Conservation (phyloP, 2,888 invertebrate genomes). For the Gryllus longicercus region DNA sequence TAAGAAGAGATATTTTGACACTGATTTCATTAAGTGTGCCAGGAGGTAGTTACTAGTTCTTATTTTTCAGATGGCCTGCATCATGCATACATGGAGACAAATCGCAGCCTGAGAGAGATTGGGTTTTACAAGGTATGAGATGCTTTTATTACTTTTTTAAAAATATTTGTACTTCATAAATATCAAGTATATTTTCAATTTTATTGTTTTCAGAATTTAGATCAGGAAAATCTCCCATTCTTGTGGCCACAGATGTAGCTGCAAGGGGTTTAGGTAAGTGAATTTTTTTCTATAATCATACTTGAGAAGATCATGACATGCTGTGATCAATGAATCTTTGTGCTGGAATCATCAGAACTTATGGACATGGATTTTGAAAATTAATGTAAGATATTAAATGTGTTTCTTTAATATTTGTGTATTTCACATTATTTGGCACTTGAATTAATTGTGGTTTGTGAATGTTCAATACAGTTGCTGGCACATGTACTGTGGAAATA, state of each 20-base stretch:
- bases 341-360: no score
- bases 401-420: neutral
- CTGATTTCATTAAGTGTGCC: no score
- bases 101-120: conserved; percentile 88
- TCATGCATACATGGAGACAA: conserved; percentile 93
- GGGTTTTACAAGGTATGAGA: conserved; percentile 75
- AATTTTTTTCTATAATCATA: neutral
- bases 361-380: no score
- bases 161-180: conserved; percentile 43
- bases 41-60: neutral
- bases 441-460: no score
- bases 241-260: conserved; percentile 93
- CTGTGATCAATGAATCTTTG: neutral
- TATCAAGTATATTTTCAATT: neutral
- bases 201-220: conserved; percentile 67
- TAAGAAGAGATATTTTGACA: conserved; percentile 45
- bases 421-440: neutral
- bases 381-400: neutral
- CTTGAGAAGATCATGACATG: neutral
- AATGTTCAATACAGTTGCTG: no score
- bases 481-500: no score
- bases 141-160: conserved; percentile 56
- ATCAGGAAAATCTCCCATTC: conserved; percentile 78
- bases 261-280: conserved; percentile 86
- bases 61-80: conserved; percentile 65